These are phyloP conservation scores for Haliaeetus vocifer DNA, from an alignment of 2,797 vertebrate species.

Conservation along the genomic window DNA sequence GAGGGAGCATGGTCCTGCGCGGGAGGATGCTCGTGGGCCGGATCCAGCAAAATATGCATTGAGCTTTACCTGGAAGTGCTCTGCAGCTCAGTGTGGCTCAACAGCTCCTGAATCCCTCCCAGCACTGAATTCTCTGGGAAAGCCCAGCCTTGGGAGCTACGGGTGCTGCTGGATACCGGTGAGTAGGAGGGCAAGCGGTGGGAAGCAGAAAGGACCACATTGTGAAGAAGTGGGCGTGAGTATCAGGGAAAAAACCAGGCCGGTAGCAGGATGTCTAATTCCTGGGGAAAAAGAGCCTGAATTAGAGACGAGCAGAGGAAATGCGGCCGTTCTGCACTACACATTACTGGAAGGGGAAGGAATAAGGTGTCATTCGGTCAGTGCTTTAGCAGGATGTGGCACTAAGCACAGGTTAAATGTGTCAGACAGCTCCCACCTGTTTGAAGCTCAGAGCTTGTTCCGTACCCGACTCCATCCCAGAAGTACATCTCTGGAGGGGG, in stretches of 20 bases:
- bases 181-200: neutral
- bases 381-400: neutral
- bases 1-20: neutral
- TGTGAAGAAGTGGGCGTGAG: neutral
- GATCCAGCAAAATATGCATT: fast-evolving
- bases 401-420: neutral
- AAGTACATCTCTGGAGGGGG: neutral
- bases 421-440: neutral
- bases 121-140: neutral
- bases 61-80: neutral
- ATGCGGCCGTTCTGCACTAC: neutral
- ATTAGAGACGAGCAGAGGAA: neutral
- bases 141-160: neutral
- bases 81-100: neutral
- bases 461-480: fast-evolving
- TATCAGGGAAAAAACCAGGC: neutral
- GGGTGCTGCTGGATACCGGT: fast-evolving
- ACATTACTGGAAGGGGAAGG: neutral
- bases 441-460: neutral
- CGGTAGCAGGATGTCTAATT: neutral
- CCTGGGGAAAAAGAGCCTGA: neutral
- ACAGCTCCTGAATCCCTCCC: neutral
- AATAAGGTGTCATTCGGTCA: neutral
- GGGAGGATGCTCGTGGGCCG: neutral
- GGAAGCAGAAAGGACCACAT: neutral